Percentiles rank a stretch among this genome's conserved stretches.
Conservation (phyloP, 2,797 vertebrate species). For the Sebastes reedi region DNA sequence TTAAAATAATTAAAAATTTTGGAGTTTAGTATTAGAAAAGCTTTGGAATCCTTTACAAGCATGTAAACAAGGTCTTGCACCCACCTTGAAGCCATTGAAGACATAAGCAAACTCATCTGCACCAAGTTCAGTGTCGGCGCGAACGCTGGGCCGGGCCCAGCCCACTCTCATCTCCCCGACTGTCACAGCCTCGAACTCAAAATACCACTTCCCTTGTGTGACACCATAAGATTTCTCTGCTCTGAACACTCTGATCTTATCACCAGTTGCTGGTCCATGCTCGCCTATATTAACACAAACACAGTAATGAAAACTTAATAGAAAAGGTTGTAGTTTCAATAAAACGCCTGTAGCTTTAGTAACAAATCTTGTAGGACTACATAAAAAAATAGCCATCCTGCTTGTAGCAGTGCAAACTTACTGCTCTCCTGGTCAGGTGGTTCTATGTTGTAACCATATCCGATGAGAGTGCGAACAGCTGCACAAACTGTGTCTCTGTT, state of each 20-base stretch:
- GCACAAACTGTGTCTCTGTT: constrained; percentile 94
- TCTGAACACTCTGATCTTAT: constrained; percentile 90
- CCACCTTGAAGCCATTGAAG: constrained; percentile 93
- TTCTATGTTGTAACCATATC: constrained; percentile 95
- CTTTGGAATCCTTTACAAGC: background rate
- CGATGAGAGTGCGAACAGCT: constrained; percentile 91
- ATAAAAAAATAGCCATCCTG: background rate
- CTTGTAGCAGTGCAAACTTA: constrained; percentile 72
- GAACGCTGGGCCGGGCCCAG: constrained; percentile 90
- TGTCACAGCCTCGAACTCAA: constrained; percentile 93
- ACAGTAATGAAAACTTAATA: constrained; percentile 5
- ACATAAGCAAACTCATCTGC: constrained; percentile 91
- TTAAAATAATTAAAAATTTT: fast-evolving
- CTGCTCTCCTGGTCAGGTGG: constrained; percentile 93
- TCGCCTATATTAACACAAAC: constrained; percentile 68
- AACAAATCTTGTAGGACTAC: background rate
- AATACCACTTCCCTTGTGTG: constrained; percentile 93
- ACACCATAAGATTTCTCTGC: constrained; percentile 90
- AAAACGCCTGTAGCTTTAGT: background rate
- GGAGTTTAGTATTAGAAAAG: background rate
- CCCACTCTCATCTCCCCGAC: constrained; percentile 96
- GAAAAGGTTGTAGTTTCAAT: background rate
- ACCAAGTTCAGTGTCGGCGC: constrained; percentile 90
- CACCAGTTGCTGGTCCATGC: constrained; percentile 69
- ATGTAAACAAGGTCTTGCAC: background rate